Evolutionary conservation across 2,113 vertebrate genomes (phyloP).

Genomic region (Lepus europaeus): DNA sequence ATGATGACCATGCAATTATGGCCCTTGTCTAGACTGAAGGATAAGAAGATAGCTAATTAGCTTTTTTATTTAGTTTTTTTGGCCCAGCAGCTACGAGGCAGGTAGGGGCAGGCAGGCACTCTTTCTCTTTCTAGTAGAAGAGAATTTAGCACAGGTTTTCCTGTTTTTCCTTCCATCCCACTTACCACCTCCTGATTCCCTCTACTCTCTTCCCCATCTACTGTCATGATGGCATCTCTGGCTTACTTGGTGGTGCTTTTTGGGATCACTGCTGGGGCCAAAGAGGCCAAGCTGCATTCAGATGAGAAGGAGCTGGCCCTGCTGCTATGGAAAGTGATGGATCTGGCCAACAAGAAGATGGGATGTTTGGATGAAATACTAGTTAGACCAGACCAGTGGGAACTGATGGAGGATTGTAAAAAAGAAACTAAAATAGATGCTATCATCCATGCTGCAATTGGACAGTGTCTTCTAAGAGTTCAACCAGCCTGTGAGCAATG

Average conservation of each 20-base stretch:
- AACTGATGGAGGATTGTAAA: conserved; percentile 90
- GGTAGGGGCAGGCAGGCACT: conserved; percentile 36
- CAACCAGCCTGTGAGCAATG: conserved; percentile 94
- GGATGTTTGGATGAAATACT: conserved; percentile 88
- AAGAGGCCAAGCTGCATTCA: conserved; percentile 92
- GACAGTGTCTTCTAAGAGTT: conserved; percentile 93
- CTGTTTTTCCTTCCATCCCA: conserved; percentile 3
- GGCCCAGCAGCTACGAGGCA: conserved; percentile 22
- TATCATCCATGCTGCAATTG: conserved; percentile 86
- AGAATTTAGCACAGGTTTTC: conserved; percentile 33
- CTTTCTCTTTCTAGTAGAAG: conserved; percentile 61
- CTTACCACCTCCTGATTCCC: conserved; percentile 41
- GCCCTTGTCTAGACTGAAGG: not conserved
- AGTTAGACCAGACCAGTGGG: conserved; percentile 89
- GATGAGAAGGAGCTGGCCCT: conserved; percentile 95
- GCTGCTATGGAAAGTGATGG: conserved; percentile 94
- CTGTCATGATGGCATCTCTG: conserved; percentile 94
- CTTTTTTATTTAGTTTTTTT: not conserved
- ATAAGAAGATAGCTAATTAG: too few species aligned
- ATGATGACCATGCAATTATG: not conserved
- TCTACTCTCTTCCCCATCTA: conserved; percentile 57
- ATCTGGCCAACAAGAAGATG: conserved; percentile 93
- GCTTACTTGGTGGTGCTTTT: conserved; percentile 96
- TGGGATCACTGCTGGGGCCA: conserved; percentile 93
- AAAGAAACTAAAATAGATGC: conserved; percentile 87